Evolutionary conservation across 2,888 invertebrate genomes (phyloP).

Genomic region (Drosophila yooni): DNA sequence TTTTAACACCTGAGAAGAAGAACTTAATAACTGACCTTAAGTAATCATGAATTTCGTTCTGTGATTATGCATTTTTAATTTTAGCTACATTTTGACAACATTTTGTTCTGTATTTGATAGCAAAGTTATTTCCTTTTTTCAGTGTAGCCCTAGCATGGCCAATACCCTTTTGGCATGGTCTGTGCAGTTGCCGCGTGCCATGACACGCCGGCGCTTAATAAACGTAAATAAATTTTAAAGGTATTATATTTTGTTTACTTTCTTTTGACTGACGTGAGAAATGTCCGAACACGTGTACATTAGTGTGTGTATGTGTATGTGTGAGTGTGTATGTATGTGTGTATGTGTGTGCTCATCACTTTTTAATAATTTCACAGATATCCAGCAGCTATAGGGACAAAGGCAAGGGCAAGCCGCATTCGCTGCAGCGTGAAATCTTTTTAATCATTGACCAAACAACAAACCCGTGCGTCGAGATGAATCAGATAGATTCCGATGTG

Average conservation of each 20-base stretch:
- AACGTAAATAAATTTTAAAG: constrained; percentile 60
- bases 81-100: background rate
- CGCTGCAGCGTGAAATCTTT: constrained; percentile 65
- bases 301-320: constrained; percentile 1
- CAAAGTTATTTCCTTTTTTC: background rate
- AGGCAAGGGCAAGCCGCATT: constrained; percentile 23
- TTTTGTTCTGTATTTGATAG: background rate
- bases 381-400: constrained; percentile 42
- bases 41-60: background rate
- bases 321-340: background rate
- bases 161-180: constrained; percentile 59
- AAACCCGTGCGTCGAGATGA: constrained; percentile 55
- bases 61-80: background rate
- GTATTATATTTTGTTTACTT: constrained; percentile 70
- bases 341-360: constrained; percentile 38
- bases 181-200: constrained; percentile 68
- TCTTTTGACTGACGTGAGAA: constrained; percentile 65
- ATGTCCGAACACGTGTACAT: constrained; percentile 7
- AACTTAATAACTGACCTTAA: background rate
- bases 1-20: background rate
- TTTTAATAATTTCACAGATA: constrained; percentile 71
- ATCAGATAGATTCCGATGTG: constrained; percentile 76
- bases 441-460: constrained; percentile 62
- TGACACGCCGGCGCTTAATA: constrained; percentile 63
- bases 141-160: constrained; percentile 3